Conservation (phyloP, 2,113 vertebrate species). For the Albula glossodonta region DNA sequence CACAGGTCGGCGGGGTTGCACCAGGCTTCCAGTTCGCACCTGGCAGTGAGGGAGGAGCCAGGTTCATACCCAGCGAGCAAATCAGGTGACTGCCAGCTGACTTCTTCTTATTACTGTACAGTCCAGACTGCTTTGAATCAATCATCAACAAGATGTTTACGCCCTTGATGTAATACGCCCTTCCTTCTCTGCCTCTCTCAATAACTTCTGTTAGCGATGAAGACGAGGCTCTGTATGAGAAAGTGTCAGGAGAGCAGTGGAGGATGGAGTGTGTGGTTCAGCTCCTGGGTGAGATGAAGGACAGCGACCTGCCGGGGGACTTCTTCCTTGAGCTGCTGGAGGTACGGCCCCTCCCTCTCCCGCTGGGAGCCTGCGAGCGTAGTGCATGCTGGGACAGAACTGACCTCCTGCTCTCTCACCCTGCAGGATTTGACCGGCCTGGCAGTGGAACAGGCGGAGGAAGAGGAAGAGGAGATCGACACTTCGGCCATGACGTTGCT, state of each 20-base stretch:
- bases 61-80: slow-evolving; percentile 55
- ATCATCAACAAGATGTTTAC: too few species aligned
- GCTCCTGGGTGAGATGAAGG: slow-evolving; percentile 78
- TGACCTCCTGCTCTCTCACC: background rate
- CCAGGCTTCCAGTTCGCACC: slow-evolving; percentile 66
- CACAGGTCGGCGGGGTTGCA: slow-evolving; percentile 49
- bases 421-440: slow-evolving; percentile 79
- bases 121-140: background rate
- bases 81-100: slow-evolving; percentile 69
- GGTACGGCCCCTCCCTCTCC: slow-evolving; percentile 58
- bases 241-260: slow-evolving; percentile 83
- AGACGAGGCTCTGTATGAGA: slow-evolving; percentile 86
- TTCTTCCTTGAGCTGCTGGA: slow-evolving; percentile 89
- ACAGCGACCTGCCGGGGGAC: slow-evolving; percentile 81
- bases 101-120: background rate
- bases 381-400: background rate
- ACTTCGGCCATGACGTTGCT: slow-evolving; percentile 64
- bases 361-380: background rate
- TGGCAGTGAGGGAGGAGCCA: slow-evolving; percentile 78
- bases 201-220: slow-evolving; percentile 64
- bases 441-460: slow-evolving; percentile 47
- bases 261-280: slow-evolving; percentile 77
- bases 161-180: background rate
- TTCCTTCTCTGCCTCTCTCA: background rate
- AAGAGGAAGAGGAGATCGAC: slow-evolving; percentile 31